Base-by-base conservation (phyloP, 2,113 vertebrate species). In the Tringa solitaria region DNA sequence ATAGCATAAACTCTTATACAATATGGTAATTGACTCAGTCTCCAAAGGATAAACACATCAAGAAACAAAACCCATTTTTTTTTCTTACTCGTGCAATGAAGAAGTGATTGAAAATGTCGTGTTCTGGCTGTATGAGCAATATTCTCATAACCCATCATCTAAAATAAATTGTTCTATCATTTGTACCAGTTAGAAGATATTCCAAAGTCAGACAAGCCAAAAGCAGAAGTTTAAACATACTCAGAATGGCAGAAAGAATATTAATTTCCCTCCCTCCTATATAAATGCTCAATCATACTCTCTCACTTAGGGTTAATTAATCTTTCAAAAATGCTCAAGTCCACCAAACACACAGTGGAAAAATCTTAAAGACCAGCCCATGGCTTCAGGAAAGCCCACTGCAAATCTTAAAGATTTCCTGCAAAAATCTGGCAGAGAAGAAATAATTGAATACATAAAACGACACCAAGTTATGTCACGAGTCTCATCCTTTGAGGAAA, bases 141-240 rank as follows among this genome's bases (percentile, higher is more conserved):
- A 94, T 74, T 85, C 93, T 93, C 76, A 50, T 96, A 96, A 95
- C 69, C 94, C 89, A 90, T 90, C 76, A 90, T 87, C 92, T 95
- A 79, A 96, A 96, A 97, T 95, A 95, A 97, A 97, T 96, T 94
- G 92, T 95, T 87, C 92, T 84, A 92, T 95, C 95, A 85, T 96
- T 97, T 96, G 92, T 92, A 95, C 83, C 75, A 94, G 91, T 97
- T 97, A 75, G 87, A 95, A 91, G 84, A 92, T 79, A 90, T 84
- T 96, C 89, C 89, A 93, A 95, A 95, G 86, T 57, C 95, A 97
- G 93, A 96, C 95, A 94, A 96, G 89, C 85, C 76, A 70, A 93
- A 96, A 81, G 90, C 84, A 84, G 51, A 72, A 90, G 78, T 88
- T 97, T 75, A 96, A 96, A 95, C 82, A 95, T 11, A 79, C 48